phyloP scores from a whole-genome alignment of 2,888 invertebrate genomes.

The Dolomedes plantarius region DNA sequence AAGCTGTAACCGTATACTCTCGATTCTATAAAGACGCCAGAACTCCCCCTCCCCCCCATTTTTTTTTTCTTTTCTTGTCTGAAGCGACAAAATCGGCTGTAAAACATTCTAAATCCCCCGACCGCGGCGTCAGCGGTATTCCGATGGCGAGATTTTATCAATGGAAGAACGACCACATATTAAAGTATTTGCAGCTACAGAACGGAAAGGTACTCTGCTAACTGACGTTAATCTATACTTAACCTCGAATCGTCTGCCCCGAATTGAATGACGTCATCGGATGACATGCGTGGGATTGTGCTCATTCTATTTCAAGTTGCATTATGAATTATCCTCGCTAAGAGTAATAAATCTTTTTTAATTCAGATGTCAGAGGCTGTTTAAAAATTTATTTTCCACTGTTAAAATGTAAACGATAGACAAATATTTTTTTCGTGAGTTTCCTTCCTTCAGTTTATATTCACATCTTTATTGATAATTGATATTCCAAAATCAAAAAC shows the following conservation, averaged over 20 bases:
- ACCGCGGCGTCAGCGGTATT: constrained; percentile 14
- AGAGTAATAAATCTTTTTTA: no score
- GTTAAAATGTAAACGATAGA: no score
- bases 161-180: not conserved
- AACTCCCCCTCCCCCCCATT: not conserved
- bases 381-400: no score
- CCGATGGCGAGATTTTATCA: not conserved
- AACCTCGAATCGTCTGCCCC: constrained; percentile 38
- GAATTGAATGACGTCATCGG: constrained; percentile 41
- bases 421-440: no score
- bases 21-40: not conserved
- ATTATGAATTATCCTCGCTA: no score
- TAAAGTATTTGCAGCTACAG: constrained; percentile 6
- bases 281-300: not conserved
- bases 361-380: no score
- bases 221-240: constrained; percentile 51
- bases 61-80: not conserved
- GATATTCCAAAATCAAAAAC: no score
- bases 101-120: constrained; percentile 2
- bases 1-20: no score
- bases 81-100: not conserved
- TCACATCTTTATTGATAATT: no score
- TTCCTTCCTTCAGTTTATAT: no score
- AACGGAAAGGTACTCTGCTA: constrained; percentile 22
- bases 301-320: not conserved